These are phyloP conservation scores for Catocala sponsa DNA, from an alignment of 2,888 invertebrate genomes.

Conservation along the genomic window DNA sequence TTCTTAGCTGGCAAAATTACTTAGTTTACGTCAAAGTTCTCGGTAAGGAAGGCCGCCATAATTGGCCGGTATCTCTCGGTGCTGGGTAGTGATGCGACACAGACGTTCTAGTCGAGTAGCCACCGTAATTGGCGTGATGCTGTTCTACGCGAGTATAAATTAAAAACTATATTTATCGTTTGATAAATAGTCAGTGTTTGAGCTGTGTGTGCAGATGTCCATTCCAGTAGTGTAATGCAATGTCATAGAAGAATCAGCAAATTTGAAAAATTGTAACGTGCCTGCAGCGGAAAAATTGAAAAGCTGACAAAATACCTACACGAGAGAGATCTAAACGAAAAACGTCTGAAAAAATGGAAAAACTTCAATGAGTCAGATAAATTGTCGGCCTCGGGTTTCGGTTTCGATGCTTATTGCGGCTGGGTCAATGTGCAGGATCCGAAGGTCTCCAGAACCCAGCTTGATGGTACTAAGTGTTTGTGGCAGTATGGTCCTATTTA, in stretches of 20 bases:
- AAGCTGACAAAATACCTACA: slow-evolving; percentile 82
- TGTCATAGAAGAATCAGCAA: slow-evolving; percentile 58
- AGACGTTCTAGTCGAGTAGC: slow-evolving; percentile 20
- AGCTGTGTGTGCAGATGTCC: too few species aligned
- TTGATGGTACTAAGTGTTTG: slow-evolving; percentile 80
- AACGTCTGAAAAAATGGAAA: slow-evolving; percentile 75
- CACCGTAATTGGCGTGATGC: slow-evolving; percentile 18
- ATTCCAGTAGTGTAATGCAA: too few species aligned
- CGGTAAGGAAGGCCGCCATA: slow-evolving; percentile 18
- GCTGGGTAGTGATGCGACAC: slow-evolving; percentile 27
- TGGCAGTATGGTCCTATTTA: slow-evolving; percentile 82
- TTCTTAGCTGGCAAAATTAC: slow-evolving; percentile 6
- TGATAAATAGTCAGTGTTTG: background rate
- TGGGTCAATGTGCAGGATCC: slow-evolving; percentile 69
- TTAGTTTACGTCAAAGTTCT: background rate
- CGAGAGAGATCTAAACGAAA: slow-evolving; percentile 49
- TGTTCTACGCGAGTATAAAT: background rate
- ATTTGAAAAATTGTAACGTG: slow-evolving; percentile 48
- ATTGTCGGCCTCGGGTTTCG: slow-evolving; percentile 40
- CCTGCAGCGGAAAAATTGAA: slow-evolving; percentile 82
- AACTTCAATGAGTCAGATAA: slow-evolving; percentile 63
- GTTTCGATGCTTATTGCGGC: slow-evolving; percentile 50
- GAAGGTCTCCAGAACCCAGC: slow-evolving; percentile 37
- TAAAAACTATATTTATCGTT: background rate
- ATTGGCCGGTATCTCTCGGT: slow-evolving; percentile 24